phyloP scores from a whole-genome alignment of 2,113 vertebrate genomes.

The Tychaedon coryphoeus region DNA sequence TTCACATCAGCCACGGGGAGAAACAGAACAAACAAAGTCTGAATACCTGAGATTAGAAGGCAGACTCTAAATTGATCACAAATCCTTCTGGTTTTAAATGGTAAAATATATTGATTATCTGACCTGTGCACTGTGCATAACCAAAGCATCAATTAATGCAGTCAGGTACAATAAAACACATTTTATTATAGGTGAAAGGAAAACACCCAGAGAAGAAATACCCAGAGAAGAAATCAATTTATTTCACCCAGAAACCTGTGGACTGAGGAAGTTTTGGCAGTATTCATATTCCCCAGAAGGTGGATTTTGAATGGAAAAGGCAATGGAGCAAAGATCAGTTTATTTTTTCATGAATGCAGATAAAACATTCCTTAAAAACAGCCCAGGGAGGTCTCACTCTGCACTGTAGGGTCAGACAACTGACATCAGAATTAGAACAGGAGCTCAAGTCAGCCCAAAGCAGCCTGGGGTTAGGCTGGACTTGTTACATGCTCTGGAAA shows the following conservation, averaged over 20 bases:
- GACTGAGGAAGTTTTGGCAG: background rate
- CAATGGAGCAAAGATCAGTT: background rate
- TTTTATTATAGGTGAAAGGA: background rate
- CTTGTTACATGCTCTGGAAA: background rate
- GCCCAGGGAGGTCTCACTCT: background rate
- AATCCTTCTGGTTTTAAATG: background rate
- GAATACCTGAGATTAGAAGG: background rate
- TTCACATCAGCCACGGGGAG: background rate
- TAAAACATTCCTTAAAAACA: background rate
- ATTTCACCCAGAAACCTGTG: background rate
- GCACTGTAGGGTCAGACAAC: background rate
- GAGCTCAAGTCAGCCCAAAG: background rate
- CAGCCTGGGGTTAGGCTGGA: background rate
- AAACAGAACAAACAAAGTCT: background rate
- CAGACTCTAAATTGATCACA: background rate
- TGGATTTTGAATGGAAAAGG: background rate
- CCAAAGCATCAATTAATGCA: background rate
- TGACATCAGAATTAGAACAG: background rate
- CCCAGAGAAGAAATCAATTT: background rate
- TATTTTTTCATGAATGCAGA: background rate
- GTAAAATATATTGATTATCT: conserved; percentile 19
- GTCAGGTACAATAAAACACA: background rate
- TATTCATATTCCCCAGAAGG: background rate
- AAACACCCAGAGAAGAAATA: background rate
- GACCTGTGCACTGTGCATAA: background rate